Conservation (phyloP, 2,888 invertebrate species). For the Beris morrisii region DNA sequence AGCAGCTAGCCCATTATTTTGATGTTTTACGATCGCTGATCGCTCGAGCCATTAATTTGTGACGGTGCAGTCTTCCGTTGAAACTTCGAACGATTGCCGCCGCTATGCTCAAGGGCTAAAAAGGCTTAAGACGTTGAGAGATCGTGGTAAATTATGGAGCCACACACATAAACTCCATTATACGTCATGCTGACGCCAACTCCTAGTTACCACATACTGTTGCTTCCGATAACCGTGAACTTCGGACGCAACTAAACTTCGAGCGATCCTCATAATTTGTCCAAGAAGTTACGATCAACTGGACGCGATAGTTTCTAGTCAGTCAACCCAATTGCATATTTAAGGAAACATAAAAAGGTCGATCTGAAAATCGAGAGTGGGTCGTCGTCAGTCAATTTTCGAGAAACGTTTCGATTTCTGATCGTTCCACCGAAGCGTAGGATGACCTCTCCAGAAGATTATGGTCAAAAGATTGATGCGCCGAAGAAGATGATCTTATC, state of each 20-base stretch:
- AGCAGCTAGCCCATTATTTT: slow-evolving; percentile 4
- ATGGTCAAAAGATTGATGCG: too few relatives aligned
- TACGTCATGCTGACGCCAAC: slow-evolving; percentile 18
- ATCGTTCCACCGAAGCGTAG: too few relatives aligned
- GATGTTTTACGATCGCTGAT: slow-evolving; percentile 24
- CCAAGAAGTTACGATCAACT: too few relatives aligned
- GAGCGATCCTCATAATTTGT: not conserved
- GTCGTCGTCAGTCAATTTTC: too few relatives aligned
- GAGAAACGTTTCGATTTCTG: too few relatives aligned
- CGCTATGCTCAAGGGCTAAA: not conserved
- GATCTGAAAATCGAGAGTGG: too few relatives aligned
- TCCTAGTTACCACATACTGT: slow-evolving; percentile 13
- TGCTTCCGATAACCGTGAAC: slow-evolving; percentile 9
- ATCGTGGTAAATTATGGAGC: not conserved
- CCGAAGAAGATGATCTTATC: too few relatives aligned
- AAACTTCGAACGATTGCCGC: not conserved
- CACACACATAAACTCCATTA: not conserved
- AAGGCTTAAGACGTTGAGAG: not conserved
- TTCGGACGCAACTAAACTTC: not conserved
- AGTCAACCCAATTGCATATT: too few relatives aligned
- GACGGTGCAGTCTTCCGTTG: slow-evolving; percentile 2
- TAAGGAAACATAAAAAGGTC: too few relatives aligned
- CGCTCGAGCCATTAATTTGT: slow-evolving; percentile 23
- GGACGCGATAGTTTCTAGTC: too few relatives aligned
- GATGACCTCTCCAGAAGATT: too few relatives aligned